phyloP scores from a whole-genome alignment of 2,113 vertebrate genomes.

The Carettochelys insculpta region DNA sequence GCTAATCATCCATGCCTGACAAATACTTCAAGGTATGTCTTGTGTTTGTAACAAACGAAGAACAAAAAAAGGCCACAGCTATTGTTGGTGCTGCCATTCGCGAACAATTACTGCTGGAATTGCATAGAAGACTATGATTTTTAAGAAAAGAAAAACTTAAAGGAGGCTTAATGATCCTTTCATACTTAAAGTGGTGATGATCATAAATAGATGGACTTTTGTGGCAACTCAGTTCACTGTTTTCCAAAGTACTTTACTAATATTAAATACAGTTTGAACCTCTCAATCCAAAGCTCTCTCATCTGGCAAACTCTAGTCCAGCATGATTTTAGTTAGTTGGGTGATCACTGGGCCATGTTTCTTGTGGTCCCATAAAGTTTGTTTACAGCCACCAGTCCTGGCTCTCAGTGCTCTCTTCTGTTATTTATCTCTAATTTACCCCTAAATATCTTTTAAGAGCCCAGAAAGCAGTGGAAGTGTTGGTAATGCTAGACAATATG shows the following conservation, averaged over 20 bases:
- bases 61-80: background rate
- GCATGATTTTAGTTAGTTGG: no score
- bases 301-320: no score
- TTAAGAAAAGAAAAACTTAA: background rate
- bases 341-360: no score
- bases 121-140: background rate
- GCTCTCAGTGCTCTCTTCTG: no score
- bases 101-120: constrained; percentile 8
- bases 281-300: no score
- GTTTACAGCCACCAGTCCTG: no score
- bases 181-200: background rate
- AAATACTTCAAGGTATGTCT: background rate
- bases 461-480: no score
- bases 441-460: no score
- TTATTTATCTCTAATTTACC: no score
- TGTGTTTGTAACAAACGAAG: background rate
- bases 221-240: background rate
- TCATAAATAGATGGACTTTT: background rate
- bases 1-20: background rate
- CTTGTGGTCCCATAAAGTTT: no score
- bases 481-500: no score
- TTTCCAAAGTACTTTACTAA: background rate
- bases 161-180: background rate
- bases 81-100: background rate
- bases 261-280: no score